Conservation (phyloP, 2,888 invertebrate genomes). For the Pheosia tremula region DNA sequence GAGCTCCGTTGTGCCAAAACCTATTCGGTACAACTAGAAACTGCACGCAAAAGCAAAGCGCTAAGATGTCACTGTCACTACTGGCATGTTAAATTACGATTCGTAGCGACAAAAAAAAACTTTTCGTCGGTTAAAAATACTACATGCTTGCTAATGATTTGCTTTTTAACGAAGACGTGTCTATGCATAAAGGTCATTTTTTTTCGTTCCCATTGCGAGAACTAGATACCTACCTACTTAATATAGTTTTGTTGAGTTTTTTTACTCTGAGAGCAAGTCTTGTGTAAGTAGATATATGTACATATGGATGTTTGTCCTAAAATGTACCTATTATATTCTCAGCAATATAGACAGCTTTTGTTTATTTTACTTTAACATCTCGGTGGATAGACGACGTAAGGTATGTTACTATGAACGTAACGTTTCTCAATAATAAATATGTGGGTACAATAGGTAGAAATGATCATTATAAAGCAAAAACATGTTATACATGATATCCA, state of each 20-base stretch:
- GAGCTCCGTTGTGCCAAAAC: slow-evolving; percentile 25
- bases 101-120: neutral
- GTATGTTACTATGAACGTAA: too few relatives aligned
- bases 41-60: neutral
- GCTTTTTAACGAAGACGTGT: neutral
- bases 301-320: too few relatives aligned
- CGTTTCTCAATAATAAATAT: too few relatives aligned
- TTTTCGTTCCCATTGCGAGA: neutral
- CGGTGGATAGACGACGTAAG: too few relatives aligned
- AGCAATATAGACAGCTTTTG: too few relatives aligned
- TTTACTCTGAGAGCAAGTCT: neutral
- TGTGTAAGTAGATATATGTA: too few relatives aligned
- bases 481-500: neutral
- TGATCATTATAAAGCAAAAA: neutral
- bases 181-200: neutral
- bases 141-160: too few relatives aligned
- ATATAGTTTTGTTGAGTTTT: neutral
- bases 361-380: too few relatives aligned
- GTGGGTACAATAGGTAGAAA: neutral
- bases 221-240: neutral
- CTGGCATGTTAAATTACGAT: neutral
- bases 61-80: neutral
- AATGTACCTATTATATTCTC: too few relatives aligned
- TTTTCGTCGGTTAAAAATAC: too few relatives aligned
- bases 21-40: slow-evolving; percentile 15